Conservation (phyloP, 1,140 invertebrate species). For the Zaprionus vittiger region DNA sequence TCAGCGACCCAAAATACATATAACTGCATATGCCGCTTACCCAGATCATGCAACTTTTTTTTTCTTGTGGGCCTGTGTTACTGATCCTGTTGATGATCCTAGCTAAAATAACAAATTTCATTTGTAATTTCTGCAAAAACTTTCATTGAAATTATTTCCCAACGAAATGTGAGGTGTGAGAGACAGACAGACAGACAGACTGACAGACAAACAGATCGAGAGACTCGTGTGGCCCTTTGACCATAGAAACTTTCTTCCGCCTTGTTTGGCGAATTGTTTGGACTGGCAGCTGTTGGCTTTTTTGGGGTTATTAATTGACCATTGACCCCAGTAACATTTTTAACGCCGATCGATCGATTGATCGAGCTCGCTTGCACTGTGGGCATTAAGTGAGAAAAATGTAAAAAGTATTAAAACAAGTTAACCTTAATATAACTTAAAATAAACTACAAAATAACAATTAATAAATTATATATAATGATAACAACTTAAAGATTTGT, state of each 20-base stretch:
- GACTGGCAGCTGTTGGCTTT: not conserved
- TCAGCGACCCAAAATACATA: too few species aligned
- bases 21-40: too few species aligned
- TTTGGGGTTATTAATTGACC: conserved; percentile 50
- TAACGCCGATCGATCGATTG: conserved; percentile 29
- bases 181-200: too few species aligned
- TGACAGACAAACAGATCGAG: not conserved
- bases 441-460: too few species aligned
- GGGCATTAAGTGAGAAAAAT: not conserved
- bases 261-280: conserved; percentile 28
- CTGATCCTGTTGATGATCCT: not conserved
- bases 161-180: not conserved
- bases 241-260: conserved; percentile 46
- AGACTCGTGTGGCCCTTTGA: conserved; percentile 33
- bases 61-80: too few species aligned
- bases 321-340: conserved; percentile 35
- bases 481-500: too few species aligned
- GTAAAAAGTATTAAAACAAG: not conserved
- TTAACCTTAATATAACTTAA: too few species aligned
- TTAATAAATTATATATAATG: too few species aligned
- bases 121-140: not conserved
- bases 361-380: not conserved
- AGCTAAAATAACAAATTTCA: too few species aligned
- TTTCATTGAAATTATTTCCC: conserved; percentile 9
- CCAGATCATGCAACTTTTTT: too few species aligned